Conservation (phyloP, 2,797 vertebrate species). For the Rhinella marina region DNA sequence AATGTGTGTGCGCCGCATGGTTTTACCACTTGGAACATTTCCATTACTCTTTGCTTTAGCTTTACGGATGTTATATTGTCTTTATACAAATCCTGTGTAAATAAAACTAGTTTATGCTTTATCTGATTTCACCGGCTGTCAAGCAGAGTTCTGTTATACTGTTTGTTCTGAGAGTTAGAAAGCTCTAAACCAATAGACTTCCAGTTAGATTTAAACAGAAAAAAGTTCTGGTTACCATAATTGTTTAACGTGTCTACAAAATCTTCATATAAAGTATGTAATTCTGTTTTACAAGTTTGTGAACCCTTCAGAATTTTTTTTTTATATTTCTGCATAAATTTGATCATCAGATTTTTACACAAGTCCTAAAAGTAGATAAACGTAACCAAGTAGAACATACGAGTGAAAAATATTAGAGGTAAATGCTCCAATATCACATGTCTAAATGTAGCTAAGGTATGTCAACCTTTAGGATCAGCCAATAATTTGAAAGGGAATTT, state of each 20-base stretch:
- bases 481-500: too few relatives aligned
- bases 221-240: background rate
- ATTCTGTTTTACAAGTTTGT: background rate
- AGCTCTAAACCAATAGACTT: background rate
- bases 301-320: too few relatives aligned
- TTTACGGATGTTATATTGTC: slow-evolving; percentile 18
- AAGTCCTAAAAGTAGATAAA: too few relatives aligned
- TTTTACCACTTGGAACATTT: slow-evolving; percentile 55
- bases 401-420: too few relatives aligned
- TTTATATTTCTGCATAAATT: too few relatives aligned
- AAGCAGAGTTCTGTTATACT: slow-evolving; percentile 33
- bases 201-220: background rate
- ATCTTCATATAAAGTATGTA: slow-evolving; percentile 17
- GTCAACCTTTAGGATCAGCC: too few relatives aligned
- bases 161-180: background rate
- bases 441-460: too few relatives aligned
- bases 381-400: too few relatives aligned
- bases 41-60: slow-evolving; percentile 35
- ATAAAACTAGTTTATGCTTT: slow-evolving; percentile 51
- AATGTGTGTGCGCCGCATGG: slow-evolving; percentile 21
- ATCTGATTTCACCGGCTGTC: slow-evolving; percentile 24
- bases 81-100: slow-evolving; percentile 52
- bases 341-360: too few relatives aligned
- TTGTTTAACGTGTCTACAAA: slow-evolving; percentile 28
- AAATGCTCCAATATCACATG: too few relatives aligned